Percentiles rank a stretch among this genome's conserved stretches.
Conservation (phyloP, 2,888 invertebrate species). For the Oithona nana region DNA sequence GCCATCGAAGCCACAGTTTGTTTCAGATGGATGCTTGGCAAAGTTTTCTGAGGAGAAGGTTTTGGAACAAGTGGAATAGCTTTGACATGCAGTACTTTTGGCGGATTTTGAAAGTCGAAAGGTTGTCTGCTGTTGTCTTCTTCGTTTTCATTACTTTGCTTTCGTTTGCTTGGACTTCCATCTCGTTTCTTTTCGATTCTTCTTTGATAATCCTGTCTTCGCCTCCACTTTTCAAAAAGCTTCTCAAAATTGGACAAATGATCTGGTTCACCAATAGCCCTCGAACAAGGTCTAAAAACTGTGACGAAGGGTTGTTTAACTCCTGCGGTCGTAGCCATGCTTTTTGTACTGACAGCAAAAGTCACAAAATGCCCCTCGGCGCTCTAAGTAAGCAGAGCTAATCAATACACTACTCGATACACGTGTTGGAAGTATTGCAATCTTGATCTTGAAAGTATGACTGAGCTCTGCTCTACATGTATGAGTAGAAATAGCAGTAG, state of each 20-base stretch:
- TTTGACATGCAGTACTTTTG: background rate
- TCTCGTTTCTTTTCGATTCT: background rate
- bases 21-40: background rate
- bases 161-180: background rate
- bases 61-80: background rate
- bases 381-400: too few relatives aligned
- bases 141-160: background rate
- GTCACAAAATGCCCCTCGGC: too few relatives aligned
- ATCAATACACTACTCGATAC: too few relatives aligned
- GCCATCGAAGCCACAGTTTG: background rate
- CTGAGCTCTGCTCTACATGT: too few relatives aligned
- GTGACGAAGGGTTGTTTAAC: background rate
- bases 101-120: background rate
- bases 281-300: background rate
- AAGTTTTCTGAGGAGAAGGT: too few relatives aligned
- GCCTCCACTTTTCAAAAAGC: background rate
- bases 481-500: too few relatives aligned
- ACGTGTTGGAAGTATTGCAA: too few relatives aligned
- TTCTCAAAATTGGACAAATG: background rate
- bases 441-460: too few relatives aligned
- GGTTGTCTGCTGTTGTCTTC: background rate
- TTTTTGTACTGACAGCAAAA: too few relatives aligned
- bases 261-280: background rate
- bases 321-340: background rate
- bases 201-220: background rate